These are phyloP conservation scores for Neostethus bicornis DNA, from an alignment of 2,797 vertebrate genomes.

Conservation along the genomic window DNA sequence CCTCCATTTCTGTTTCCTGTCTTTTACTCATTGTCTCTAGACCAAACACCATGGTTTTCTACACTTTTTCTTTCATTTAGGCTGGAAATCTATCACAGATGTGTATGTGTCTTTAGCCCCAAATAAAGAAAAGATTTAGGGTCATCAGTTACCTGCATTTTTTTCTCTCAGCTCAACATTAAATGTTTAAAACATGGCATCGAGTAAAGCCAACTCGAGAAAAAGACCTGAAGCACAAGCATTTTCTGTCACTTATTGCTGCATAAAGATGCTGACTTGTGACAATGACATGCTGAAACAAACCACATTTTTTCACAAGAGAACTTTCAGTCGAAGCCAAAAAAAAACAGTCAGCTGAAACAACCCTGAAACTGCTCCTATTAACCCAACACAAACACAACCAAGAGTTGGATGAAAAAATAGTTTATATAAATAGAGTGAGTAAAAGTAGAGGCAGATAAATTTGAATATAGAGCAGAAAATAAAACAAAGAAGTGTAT, in stretches of 20 bases:
- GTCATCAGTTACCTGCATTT: slow-evolving; percentile 20
- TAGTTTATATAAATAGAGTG: not conserved
- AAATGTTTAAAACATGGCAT: slow-evolving; percentile 15
- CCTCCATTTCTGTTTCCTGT: too few species aligned
- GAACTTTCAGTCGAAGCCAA: slow-evolving; percentile 44
- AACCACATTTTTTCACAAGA: slow-evolving; percentile 43
- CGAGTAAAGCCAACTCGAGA: too few species aligned
- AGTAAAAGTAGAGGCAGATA: not conserved
- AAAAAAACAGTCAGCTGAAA: slow-evolving; percentile 38
- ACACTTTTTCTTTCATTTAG: too few species aligned
- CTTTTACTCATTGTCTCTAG: too few species aligned
- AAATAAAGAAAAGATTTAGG: slow-evolving; percentile 1
- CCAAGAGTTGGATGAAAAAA: not conserved
- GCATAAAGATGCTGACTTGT: slow-evolving; percentile 55
- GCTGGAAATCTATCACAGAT: too few species aligned
- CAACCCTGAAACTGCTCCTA: slow-evolving; percentile 21
- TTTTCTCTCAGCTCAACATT: not conserved
- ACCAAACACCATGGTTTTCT: too few species aligned
- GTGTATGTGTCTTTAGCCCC: too few species aligned
- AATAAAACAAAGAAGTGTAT: not conserved
- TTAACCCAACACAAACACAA: not conserved
- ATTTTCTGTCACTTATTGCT: slow-evolving; percentile 36
- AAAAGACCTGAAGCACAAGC: slow-evolving; percentile 20
- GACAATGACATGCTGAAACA: slow-evolving; percentile 32
- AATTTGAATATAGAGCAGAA: not conserved